phyloP scores from a whole-genome alignment of 92 coral and sea anemone genomes.

The Zoanthus sociatus region DNA sequence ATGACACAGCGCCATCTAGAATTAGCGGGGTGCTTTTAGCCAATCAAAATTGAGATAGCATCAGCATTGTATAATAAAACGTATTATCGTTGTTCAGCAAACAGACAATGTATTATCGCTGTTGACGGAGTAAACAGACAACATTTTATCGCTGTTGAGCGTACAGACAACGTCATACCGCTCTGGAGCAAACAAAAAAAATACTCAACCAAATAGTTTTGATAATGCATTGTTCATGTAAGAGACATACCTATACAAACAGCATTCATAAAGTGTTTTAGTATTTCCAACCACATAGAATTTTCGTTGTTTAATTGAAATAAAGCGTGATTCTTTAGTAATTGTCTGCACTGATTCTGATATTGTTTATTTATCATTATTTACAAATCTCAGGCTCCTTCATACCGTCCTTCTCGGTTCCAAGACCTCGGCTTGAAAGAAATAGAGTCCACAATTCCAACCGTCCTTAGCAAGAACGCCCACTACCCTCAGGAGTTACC shows the following conservation, averaged over 20 bases:
- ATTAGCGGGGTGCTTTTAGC: too few relatives aligned
- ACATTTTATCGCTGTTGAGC: background rate
- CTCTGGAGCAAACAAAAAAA: background rate
- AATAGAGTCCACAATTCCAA: constrained; percentile 6
- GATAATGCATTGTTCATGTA: background rate
- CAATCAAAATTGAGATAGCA: too few relatives aligned
- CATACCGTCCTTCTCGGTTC: constrained; percentile 8
- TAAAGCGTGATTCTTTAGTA: background rate
- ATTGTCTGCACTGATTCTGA: constrained; percentile 11
- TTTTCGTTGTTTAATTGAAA: background rate
- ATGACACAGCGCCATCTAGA: too few relatives aligned
- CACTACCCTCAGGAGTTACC: constrained; percentile 25
- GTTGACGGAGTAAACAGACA: background rate
- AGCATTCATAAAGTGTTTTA: background rate
- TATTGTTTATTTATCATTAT: constrained; percentile 1
- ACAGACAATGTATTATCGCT: background rate
- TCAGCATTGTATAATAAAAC: too few relatives aligned
- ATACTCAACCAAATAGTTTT: background rate
- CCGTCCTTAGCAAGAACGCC: constrained; percentile 37
- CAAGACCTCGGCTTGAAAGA: constrained; percentile 6
- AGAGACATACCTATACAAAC: background rate
- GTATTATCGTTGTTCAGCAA: background rate
- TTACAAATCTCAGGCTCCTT: background rate
- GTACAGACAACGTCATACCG: background rate
- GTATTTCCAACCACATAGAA: constrained; percentile 13